Percentiles rank a stretch among this genome's conserved stretches.
Conservation (phyloP, 2,797 vertebrate genomes). For the Spinibarbus caldwelli region DNA sequence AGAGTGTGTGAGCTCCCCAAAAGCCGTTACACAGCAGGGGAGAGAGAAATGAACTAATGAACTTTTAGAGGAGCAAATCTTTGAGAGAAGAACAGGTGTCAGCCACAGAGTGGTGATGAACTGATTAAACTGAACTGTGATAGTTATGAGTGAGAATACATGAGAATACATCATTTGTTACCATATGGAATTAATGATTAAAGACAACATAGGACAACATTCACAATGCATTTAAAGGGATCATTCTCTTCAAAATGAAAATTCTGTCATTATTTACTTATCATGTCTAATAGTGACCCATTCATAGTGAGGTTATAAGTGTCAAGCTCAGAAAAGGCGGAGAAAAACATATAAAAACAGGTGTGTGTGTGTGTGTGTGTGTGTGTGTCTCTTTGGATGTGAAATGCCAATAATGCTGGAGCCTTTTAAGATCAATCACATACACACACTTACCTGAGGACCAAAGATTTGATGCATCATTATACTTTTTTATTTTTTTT, state of each 20-base stretch:
- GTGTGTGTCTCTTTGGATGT: background rate
- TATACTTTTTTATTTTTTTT: background rate
- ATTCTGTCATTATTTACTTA: background rate
- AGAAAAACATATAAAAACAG: background rate
- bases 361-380: too few relatives aligned
- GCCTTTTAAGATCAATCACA: background rate
- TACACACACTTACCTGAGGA: background rate
- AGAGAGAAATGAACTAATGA: slow-evolving; percentile 46
- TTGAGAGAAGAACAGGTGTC: slow-evolving; percentile 29
- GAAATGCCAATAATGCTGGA: background rate
- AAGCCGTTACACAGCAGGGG: slow-evolving; percentile 45
- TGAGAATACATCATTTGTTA: background rate
- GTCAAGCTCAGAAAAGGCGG: background rate
- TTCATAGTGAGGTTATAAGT: background rate
- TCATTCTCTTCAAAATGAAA: background rate
- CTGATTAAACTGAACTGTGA: background rate
- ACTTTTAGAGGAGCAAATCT: slow-evolving; percentile 34
- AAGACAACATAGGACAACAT: background rate
- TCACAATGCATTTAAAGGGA: background rate
- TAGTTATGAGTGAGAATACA: background rate
- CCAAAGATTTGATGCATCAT: background rate
- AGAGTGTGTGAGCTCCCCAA: slow-evolving; percentile 30
- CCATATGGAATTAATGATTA: background rate
- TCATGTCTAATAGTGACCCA: background rate
- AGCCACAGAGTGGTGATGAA: background rate